Percentiles rank a stretch among this genome's conserved stretches.
phyloP scores from a whole-genome alignment of 1,140 invertebrate species.

The Drosophila tani region DNA sequence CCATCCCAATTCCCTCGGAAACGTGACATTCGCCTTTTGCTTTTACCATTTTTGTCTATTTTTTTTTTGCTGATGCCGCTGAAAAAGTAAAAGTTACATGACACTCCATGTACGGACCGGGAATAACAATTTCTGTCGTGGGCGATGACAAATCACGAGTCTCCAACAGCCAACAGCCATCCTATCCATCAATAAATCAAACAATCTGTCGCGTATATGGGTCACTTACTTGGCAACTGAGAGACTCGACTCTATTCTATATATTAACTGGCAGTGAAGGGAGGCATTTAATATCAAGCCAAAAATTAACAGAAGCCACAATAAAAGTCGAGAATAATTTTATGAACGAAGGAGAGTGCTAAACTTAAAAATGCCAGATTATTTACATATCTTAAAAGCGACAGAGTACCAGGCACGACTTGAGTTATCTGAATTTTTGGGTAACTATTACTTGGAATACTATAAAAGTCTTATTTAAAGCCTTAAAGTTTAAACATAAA shows the following conservation, averaged over 20 bases:
- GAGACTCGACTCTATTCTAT: constrained; percentile 2
- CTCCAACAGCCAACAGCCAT: neutral
- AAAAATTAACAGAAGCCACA: neutral
- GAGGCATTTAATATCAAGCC: neutral
- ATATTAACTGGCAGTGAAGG: constrained; percentile 1
- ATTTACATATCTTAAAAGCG: neutral
- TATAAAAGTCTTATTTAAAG: no score
- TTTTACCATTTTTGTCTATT: constrained; percentile 26
- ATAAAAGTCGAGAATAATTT: neutral
- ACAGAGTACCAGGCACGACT: neutral
- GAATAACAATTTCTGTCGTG: constrained; percentile 56
- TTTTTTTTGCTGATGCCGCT: constrained; percentile 18
- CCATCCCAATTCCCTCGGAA: constrained; percentile 11
- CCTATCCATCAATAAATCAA: constrained; percentile 51
- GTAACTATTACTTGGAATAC: neutral
- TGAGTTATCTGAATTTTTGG: neutral
- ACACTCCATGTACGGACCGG: constrained; percentile 44
- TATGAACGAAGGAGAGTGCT: neutral
- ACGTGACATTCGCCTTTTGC: constrained; percentile 63
- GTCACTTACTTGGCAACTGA: constrained; percentile 22
- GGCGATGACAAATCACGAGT: constrained; percentile 43
- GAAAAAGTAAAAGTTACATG: constrained; percentile 80
- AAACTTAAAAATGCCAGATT: neutral
- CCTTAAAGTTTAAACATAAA: neutral
- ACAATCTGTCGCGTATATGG: constrained; percentile 37